These are phyloP conservation scores for Sakesphorus luctuosus DNA, from an alignment of 2,113 vertebrate species.

Conservation along the genomic window DNA sequence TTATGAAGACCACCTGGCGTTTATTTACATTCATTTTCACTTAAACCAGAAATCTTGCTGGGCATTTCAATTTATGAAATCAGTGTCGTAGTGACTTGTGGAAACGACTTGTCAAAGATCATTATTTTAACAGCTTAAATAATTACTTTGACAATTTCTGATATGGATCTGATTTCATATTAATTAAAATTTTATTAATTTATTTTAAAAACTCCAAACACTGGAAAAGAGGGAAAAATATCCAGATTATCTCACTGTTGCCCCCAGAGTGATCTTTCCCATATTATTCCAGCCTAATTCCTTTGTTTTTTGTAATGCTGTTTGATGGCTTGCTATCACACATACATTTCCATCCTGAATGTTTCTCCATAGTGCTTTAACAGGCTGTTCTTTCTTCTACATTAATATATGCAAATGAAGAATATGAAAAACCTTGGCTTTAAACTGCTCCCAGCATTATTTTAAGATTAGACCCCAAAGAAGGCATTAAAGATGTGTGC, in stretches of 20 bases:
- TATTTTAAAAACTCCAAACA: background rate
- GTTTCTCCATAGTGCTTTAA: background rate
- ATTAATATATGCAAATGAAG: background rate
- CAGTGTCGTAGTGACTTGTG: background rate
- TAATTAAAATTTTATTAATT: background rate
- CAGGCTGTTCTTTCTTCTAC: background rate
- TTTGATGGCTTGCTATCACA: background rate
- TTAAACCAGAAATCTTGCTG: background rate
- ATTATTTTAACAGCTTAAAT: background rate
- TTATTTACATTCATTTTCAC: background rate
- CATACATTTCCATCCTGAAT: background rate
- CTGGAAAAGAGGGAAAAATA: background rate
- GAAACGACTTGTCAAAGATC: background rate
- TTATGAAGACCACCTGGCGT: background rate
- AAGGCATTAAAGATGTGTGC: background rate
- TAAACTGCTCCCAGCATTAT: background rate
- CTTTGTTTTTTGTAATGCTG: background rate
- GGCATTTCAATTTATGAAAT: slow-evolving; percentile 7
- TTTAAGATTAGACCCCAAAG: background rate
- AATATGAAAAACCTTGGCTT: background rate
- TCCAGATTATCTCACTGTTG: background rate
- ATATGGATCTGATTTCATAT: background rate
- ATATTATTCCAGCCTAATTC: background rate
- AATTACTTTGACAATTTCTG: background rate
- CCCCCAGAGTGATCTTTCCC: background rate